These are phyloP conservation scores for Phymastichus coffea DNA, from an alignment of 1,140 invertebrate genomes.

Conservation along the genomic window DNA sequence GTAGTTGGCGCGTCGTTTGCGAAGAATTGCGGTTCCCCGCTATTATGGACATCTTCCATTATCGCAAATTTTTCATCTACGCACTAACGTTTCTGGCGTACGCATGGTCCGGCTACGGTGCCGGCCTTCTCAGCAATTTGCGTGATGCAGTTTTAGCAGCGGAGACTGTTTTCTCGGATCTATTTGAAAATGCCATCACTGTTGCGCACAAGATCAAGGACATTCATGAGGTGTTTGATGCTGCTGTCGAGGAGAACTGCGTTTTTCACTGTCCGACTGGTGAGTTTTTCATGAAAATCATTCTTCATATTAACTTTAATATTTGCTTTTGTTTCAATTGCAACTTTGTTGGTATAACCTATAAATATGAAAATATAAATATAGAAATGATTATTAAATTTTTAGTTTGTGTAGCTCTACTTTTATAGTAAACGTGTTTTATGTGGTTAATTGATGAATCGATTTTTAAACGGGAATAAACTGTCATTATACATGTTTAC, in stretches of 20 bases:
- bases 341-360: too few relatives aligned
- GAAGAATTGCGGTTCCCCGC: too few relatives aligned
- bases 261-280: conserved; percentile 73
- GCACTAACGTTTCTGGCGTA: conserved; percentile 73
- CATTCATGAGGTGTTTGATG: conserved; percentile 79
- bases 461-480: too few relatives aligned
- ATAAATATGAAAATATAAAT: too few relatives aligned
- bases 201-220: conserved; percentile 73
- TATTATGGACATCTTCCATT: conserved; percentile 52
- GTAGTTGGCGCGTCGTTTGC: too few relatives aligned
- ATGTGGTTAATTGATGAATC: too few relatives aligned
- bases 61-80: conserved; percentile 74
- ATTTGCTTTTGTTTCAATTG: too few relatives aligned
- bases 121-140: conserved; percentile 69
- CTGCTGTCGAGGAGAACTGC: conserved; percentile 81
- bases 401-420: too few relatives aligned
- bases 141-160: conserved; percentile 76
- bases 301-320: too few relatives aligned
- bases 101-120: conserved; percentile 77
- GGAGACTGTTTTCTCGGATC: conserved; percentile 73
- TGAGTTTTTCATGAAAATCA: too few relatives aligned
- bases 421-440: too few relatives aligned
- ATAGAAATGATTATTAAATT: neutral
- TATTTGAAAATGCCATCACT: conserved; percentile 74
- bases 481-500: too few relatives aligned